A percentile compares a stretch with the other conserved stretches of the same genome.
Conservation (phyloP, 2,888 invertebrate genomes). For the Isotomurus palustris region DNA sequence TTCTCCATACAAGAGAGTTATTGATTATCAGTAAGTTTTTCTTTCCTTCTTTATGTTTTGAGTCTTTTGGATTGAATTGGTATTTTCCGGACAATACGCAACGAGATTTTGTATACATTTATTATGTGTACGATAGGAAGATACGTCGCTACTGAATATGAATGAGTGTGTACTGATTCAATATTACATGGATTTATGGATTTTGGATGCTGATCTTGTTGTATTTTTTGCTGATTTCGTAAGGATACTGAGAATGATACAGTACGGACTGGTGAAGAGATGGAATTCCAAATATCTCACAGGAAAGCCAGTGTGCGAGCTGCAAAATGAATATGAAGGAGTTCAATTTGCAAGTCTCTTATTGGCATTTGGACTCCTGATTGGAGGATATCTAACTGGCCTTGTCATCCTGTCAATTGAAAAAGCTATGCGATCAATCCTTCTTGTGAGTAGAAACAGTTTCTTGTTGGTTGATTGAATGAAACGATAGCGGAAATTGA, state of each 20-base stretch:
- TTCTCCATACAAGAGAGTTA: conserved; percentile 26
- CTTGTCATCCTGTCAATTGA: background rate
- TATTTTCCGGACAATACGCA: no score
- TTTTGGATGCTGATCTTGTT: no score
- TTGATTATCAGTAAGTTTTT: conserved; percentile 29
- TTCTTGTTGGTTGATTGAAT: no score
- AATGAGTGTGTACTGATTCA: no score
- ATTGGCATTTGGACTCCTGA: conserved; percentile 12
- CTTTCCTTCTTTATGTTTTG: background rate
- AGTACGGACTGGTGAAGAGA: conserved; percentile 22
- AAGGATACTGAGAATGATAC: conserved; percentile 24
- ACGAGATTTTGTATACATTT: no score
- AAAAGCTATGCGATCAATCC: background rate
- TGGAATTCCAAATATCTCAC: conserved; percentile 19
- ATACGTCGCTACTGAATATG: no score
- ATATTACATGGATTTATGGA: no score
- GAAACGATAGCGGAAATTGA: no score
- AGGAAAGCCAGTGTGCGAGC: conserved; percentile 1
- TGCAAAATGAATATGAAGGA: conserved; percentile 11
- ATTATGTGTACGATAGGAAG: no score
- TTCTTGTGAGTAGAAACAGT: background rate
- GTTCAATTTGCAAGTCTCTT: conserved; percentile 16
- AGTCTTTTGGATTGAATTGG: no score
- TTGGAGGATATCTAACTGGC: background rate
- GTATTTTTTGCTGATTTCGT: no score